These are phyloP conservation scores for Pomacea canaliculata DNA, from an alignment of 2,888 invertebrate species.

Conservation along the genomic window DNA sequence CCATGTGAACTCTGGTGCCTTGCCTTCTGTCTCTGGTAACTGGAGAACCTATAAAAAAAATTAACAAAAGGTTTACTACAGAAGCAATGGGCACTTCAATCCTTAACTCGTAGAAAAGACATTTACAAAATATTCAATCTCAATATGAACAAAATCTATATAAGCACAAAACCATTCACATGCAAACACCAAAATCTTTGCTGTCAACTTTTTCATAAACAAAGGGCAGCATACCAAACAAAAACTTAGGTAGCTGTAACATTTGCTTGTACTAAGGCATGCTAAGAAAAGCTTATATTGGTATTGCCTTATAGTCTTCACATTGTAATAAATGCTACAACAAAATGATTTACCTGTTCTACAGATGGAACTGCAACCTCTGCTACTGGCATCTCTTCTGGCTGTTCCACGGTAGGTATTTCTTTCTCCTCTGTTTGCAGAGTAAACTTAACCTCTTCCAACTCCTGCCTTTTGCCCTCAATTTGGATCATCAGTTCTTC, in stretches of 20 bases:
- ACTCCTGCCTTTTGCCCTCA: slow-evolving; percentile 35
- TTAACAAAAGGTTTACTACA: not conserved
- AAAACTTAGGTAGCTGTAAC: no score
- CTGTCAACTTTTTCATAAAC: no score
- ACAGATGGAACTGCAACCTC: slow-evolving; percentile 26
- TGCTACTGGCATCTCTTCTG: slow-evolving; percentile 27
- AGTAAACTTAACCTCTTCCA: slow-evolving; percentile 38
- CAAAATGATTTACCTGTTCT: slow-evolving; percentile 27
- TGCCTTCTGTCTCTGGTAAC: slow-evolving; percentile 61
- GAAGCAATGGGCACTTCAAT: not conserved
- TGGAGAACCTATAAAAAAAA: slow-evolving; percentile 14
- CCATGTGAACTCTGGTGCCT: slow-evolving; percentile 83
- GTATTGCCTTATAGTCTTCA: no score
- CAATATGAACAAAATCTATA: not conserved
- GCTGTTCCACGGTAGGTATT: slow-evolving; percentile 5
- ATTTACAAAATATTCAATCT: no score
- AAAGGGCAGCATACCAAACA: no score
- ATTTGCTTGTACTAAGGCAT: no score
- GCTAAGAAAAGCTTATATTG: no score
- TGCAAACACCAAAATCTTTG: no score
- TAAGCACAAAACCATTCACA: not conserved
- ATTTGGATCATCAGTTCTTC: slow-evolving; percentile 53
- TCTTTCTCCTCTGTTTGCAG: slow-evolving; percentile 35
- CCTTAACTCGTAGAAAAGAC: no score
- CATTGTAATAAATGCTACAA: no score